phyloP scores from a whole-genome alignment of 1,140 invertebrate species.

The Drosophila orena region DNA sequence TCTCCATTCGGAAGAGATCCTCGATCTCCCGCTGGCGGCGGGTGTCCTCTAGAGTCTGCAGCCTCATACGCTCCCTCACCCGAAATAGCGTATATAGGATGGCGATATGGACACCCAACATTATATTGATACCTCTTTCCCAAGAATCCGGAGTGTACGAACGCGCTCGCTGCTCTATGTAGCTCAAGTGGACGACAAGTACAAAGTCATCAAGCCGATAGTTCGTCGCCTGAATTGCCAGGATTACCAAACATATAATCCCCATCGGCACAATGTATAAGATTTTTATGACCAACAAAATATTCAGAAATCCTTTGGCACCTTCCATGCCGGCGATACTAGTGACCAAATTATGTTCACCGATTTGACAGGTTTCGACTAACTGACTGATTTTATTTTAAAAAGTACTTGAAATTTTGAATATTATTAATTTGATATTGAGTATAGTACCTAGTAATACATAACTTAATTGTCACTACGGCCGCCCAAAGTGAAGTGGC shows the following conservation, averaged over 20 bases:
- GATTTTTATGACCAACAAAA: neutral
- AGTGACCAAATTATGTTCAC: neutral
- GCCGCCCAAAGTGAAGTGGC: too few species aligned
- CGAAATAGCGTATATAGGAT: neutral
- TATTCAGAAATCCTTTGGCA: neutral
- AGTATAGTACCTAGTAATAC: too few species aligned
- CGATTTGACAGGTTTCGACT: neutral
- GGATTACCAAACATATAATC: neutral
- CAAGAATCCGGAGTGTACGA: neutral
- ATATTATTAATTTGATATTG: neutral
- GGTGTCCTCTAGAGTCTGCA: neutral
- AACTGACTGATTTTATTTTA: neutral
- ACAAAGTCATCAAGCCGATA: neutral
- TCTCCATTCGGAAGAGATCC: slow-evolving; percentile 2
- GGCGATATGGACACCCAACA: neutral
- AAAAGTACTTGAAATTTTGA: neutral
- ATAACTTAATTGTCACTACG: too few species aligned
- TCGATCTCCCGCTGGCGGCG: neutral
- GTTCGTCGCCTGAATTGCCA: neutral
- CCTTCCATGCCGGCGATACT: neutral
- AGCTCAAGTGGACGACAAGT: neutral
- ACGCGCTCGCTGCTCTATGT: neutral
- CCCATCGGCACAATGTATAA: neutral
- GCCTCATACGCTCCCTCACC: neutral
- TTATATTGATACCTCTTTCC: neutral